These are phyloP conservation scores for Podarcis lilfordi DNA, from an alignment of 2,797 vertebrate species.

Conservation along the genomic window DNA sequence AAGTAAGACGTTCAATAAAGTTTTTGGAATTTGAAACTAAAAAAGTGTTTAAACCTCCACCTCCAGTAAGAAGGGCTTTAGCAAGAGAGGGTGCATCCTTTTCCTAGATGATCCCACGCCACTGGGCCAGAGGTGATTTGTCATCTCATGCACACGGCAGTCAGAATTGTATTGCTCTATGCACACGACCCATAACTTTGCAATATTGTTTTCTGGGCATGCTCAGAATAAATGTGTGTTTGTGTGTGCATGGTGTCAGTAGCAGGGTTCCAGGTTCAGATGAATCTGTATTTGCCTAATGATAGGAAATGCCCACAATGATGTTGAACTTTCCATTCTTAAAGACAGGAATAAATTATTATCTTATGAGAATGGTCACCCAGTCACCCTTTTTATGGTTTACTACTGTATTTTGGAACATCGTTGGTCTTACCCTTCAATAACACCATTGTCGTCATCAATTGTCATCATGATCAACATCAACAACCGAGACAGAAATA, in stretches of 20 bases:
- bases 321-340: neutral
- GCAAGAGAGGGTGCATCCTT: neutral
- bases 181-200: neutral
- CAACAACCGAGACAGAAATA: conserved; percentile 51
- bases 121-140: neutral
- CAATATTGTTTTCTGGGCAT: neutral
- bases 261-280: neutral
- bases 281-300: neutral
- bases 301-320: neutral
- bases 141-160: neutral
- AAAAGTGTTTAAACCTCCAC: neutral
- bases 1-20: neutral
- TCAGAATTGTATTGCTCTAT: neutral
- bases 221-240: neutral
- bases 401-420: neutral
- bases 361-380: neutral
- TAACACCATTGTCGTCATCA: neutral
- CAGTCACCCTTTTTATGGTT: neutral
- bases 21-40: neutral
- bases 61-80: neutral
- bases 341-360: neutral
- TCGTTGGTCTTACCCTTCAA: neutral
- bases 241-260: neutral
- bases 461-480: neutral
- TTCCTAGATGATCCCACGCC: neutral